Evolutionary conservation across 2,888 invertebrate species (phyloP).

Genomic region (Brachyopa scutellaris): DNA sequence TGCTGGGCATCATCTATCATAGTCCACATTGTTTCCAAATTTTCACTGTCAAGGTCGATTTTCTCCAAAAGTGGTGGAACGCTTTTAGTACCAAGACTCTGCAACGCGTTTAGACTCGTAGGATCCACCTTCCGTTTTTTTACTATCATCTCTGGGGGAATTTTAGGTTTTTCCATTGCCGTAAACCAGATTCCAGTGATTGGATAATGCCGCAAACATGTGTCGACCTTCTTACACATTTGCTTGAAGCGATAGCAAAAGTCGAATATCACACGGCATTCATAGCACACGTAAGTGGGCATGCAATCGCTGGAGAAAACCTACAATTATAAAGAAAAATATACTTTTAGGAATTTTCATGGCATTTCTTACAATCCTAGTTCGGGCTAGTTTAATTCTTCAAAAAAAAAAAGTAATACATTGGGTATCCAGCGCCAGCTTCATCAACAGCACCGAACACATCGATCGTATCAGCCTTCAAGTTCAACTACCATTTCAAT

Average conservation of each 20-base stretch:
- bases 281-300: slow-evolving; percentile 88
- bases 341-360: neutral
- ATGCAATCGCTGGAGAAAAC: slow-evolving; percentile 85
- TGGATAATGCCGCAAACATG: slow-evolving; percentile 86
- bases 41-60: slow-evolving; percentile 2
- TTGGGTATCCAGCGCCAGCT: too few species aligned
- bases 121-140: neutral
- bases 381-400: too few species aligned
- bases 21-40: neutral
- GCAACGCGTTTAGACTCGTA: slow-evolving; percentile 60
- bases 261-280: slow-evolving; percentile 87
- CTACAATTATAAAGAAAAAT: slow-evolving; percentile 73
- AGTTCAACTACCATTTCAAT: too few species aligned
- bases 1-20: neutral
- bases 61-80: neutral
- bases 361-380: too few species aligned
- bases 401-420: too few species aligned
- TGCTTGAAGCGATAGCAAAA: slow-evolving; percentile 89
- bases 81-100: slow-evolving; percentile 70
- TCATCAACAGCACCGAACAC: too few species aligned
- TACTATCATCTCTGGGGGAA: slow-evolving; percentile 79
- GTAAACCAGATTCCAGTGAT: slow-evolving; percentile 85
- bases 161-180: slow-evolving; percentile 81
- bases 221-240: slow-evolving; percentile 89
- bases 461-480: too few species aligned